Base-by-base conservation (phyloP, 2,113 vertebrate species). In the Austrofundulus limnaeus region DNA sequence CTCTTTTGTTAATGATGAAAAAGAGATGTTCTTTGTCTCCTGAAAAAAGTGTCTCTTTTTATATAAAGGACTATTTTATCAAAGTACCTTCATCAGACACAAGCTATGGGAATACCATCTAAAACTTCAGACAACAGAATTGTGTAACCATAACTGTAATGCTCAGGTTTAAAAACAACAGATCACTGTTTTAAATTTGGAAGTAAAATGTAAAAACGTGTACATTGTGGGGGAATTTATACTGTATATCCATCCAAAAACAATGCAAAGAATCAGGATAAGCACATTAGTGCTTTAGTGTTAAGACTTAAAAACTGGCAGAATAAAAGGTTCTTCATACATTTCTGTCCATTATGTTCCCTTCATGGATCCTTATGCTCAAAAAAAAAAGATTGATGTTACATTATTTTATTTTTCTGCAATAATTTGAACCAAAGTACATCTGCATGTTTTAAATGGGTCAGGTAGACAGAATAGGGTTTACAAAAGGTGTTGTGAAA, bases 81-180 rank as follows among this genome's bases (percentile, higher is more conserved):
- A 68, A 61, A 78, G 68, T 1, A 13, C 16, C 24, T 39, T 12
- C 14, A 50, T 53, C 34, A 28, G 61, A 6, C 20, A 21, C 24
- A 23, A 51, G 62, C 16, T 42, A 57, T 47, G 41, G 69, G 42
- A 80, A 39, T 42, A 21, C 28, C 10, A 50, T 37, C 48, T 45
- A 17, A 34, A 10, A 53, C 34, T 48, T 38, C 39, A 47, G 1
- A 61, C 31, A 38, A 3, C 31, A 68, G 15, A 74, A 54, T 50
- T 56, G n/a, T 43, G 31, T 49, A 39, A 64, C n/a, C n/a, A 42
- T 13, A 62, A 31, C 34, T 64, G 5, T 34, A n/a, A 12, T n/a
- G 17, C 54, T 25, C 2, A 8, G 17, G 38, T 56, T 34, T 34
- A 2, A 53, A 20, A 53, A 25, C 2, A 50, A n/a, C 19, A n/a